These are phyloP conservation scores for Ferrisia virgata DNA, from an alignment of 2,888 invertebrate genomes.

Conservation along the genomic window DNA sequence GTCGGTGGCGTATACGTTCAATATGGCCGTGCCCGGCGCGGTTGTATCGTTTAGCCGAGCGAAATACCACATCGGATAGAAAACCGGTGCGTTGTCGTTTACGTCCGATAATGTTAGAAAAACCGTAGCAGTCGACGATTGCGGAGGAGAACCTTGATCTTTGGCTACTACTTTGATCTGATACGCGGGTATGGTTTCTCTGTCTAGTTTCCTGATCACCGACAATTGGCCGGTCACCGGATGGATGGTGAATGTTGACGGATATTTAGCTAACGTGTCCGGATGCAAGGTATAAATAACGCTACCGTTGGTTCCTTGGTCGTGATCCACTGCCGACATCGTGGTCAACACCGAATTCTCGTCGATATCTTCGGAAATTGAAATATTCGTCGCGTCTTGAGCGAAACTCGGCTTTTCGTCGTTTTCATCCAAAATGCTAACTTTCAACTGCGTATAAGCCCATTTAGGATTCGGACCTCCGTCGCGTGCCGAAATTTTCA, in stretches of 20 bases:
- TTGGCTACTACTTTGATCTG: slow-evolving; percentile 80
- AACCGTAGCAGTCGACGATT: slow-evolving; percentile 86
- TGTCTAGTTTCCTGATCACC: slow-evolving; percentile 72
- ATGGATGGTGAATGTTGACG: slow-evolving; percentile 80
- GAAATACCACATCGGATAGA: slow-evolving; percentile 86
- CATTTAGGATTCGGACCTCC: slow-evolving; percentile 92
- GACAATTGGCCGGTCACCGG: slow-evolving; percentile 80
- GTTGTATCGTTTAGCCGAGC: slow-evolving; percentile 70
- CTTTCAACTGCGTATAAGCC: slow-evolving; percentile 83
- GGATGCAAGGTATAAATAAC: slow-evolving; percentile 78
- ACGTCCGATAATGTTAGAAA: slow-evolving; percentile 76
- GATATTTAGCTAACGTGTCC: slow-evolving; percentile 73
- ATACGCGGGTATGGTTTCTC: slow-evolving; percentile 75
- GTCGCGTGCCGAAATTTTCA: slow-evolving; percentile 88
- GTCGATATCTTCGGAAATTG: slow-evolving; percentile 75
- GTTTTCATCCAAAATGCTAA: slow-evolving; percentile 90
- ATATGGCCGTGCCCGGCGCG: slow-evolving; percentile 62
- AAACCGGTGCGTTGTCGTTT: slow-evolving; percentile 88
- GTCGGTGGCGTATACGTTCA: slow-evolving; percentile 78
- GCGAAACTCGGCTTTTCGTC: slow-evolving; percentile 87
- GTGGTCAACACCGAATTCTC: slow-evolving; percentile 77
- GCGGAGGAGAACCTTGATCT: slow-evolving; percentile 87
- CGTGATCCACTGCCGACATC: slow-evolving; percentile 82
- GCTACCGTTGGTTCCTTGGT: slow-evolving; percentile 90
- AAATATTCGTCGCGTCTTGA: slow-evolving; percentile 69